Evolutionary conservation across 2,113 vertebrate genomes (phyloP).

Genomic region (Thryonomys swinderianus): DNA sequence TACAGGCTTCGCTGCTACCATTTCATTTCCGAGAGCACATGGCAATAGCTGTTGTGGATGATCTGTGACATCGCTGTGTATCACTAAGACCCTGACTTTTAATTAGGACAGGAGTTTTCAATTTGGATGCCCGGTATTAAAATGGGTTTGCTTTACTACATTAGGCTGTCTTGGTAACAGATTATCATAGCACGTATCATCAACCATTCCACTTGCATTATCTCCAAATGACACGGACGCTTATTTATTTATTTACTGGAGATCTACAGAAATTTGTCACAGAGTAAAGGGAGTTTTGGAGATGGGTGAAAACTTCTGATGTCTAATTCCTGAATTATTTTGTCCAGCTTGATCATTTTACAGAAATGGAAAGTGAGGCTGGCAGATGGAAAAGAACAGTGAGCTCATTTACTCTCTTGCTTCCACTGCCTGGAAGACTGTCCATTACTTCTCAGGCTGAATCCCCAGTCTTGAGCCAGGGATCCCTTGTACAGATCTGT

Average conservation of each 20-base stretch:
- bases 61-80: neutral
- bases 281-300: slow-evolving; percentile 22
- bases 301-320: neutral
- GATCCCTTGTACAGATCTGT: neutral
- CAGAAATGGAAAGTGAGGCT: neutral
- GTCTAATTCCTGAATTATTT: neutral
- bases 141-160: slow-evolving; percentile 53
- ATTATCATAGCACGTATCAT: slow-evolving; percentile 29
- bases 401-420: neutral
- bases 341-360: neutral
- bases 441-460: neutral
- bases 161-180: slow-evolving; percentile 52
- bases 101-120: slow-evolving; percentile 61
- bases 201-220: slow-evolving; percentile 20
- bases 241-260: neutral
- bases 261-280: slow-evolving; percentile 33
- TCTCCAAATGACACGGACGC: slow-evolving; percentile 1
- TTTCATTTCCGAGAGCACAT: neutral
- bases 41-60: neutral
- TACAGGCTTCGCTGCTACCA: neutral
- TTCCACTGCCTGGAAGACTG: neutral
- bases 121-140: slow-evolving; percentile 36
- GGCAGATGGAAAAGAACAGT: neutral
- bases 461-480: neutral
- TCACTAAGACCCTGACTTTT: neutral